Conservation (phyloP, 2,113 vertebrate genomes). For the Bubo scandiacus region DNA sequence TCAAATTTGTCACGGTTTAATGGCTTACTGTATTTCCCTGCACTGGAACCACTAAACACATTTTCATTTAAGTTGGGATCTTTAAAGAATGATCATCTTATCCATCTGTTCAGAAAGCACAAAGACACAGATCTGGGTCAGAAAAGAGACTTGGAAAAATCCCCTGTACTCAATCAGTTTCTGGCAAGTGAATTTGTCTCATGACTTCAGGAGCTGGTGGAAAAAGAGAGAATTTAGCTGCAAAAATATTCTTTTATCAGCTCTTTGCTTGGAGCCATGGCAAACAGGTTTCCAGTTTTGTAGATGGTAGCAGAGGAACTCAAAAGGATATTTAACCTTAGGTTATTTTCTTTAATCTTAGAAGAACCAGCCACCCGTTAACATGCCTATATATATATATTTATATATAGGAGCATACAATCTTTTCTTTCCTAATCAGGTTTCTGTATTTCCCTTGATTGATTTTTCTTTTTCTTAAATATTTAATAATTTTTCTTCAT, state of each 20-base stretch:
- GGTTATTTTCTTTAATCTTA: constrained; percentile 69
- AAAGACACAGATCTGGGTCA: constrained; percentile 62
- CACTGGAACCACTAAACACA: constrained; percentile 46
- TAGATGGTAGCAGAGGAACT: constrained; percentile 19
- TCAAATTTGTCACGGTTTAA: constrained; percentile 60
- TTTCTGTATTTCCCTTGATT: constrained; percentile 59
- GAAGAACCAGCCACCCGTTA: constrained; percentile 51
- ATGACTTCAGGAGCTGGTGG: constrained; percentile 54
- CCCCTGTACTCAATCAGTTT: constrained; percentile 37
- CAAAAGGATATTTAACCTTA: constrained; percentile 52
- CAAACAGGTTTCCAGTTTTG: constrained; percentile 58
- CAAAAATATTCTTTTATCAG: constrained; percentile 67
- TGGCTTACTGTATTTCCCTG: constrained; percentile 51
- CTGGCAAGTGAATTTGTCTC: constrained; percentile 60
- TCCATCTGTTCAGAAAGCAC: constrained; percentile 65
- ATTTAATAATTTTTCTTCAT: constrained; percentile 62
- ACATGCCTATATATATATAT: constrained; percentile 21
- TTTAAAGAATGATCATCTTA: constrained; percentile 67
- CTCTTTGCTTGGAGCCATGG: constrained; percentile 54
- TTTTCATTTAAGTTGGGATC: constrained; percentile 64
- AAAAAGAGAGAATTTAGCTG: constrained; percentile 48
- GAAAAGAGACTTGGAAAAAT: constrained; percentile 46
- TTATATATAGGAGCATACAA: constrained; percentile 22
- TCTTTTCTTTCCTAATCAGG: constrained; percentile 65
- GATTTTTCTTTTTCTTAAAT: constrained; percentile 57